These are phyloP conservation scores for Drosophila insularis DNA, from an alignment of 1,140 invertebrate species.

Conservation along the genomic window DNA sequence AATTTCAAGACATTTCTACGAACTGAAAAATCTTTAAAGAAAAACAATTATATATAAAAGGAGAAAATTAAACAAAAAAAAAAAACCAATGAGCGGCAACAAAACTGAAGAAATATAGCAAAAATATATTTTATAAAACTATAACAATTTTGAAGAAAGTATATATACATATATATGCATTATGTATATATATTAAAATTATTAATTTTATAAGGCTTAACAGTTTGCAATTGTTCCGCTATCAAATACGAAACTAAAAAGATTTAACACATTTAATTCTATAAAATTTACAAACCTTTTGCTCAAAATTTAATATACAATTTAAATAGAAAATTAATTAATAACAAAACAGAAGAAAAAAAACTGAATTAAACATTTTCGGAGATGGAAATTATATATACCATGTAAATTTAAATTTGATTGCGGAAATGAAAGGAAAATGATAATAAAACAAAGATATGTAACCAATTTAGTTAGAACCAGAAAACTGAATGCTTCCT, in stretches of 20 bases:
- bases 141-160: constrained; percentile 26
- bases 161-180: not conserved
- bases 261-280: constrained; percentile 28
- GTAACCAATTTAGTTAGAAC: constrained; percentile 25
- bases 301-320: constrained; percentile 53
- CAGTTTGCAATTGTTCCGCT: constrained; percentile 40
- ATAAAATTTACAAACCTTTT: constrained; percentile 43
- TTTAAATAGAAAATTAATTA: constrained; percentile 28
- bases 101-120: constrained; percentile 49
- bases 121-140: constrained; percentile 56
- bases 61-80: constrained; percentile 11
- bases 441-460: constrained; percentile 30
- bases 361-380: constrained; percentile 11
- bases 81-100: constrained; percentile 25
- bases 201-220: constrained; percentile 29
- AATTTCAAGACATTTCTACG: constrained; percentile 19
- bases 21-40: constrained; percentile 35
- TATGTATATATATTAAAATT: not conserved
- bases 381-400: constrained; percentile 22
- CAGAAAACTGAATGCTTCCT: constrained; percentile 50
- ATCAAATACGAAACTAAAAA: constrained; percentile 40
- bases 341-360: constrained; percentile 14
- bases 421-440: constrained; percentile 4
- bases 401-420: constrained; percentile 14
- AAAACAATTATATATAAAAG: not conserved